These are phyloP conservation scores for Toxotes chatareus DNA, from an alignment of 2,113 vertebrate genomes.

Conservation along the genomic window DNA sequence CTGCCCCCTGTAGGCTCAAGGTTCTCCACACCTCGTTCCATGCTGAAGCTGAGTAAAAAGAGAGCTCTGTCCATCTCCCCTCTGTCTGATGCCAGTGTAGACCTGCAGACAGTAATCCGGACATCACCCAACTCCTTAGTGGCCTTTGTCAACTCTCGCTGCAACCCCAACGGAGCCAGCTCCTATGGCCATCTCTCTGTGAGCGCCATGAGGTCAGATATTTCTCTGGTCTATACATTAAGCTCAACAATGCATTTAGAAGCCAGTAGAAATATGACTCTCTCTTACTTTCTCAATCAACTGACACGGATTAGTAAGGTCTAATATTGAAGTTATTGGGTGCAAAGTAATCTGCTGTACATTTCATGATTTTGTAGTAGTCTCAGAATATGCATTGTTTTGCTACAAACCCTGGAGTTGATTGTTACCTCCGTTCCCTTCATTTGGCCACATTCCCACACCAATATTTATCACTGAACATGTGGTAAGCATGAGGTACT, in stretches of 20 bases:
- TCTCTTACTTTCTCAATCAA: neutral
- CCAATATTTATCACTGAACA: neutral
- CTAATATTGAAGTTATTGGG: no score
- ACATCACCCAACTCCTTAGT: constrained; percentile 97
- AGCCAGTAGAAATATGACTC: neutral
- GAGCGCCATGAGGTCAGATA: constrained; percentile 91
- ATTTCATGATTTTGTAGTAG: no score
- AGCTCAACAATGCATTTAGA: neutral
- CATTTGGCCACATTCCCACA: neutral
- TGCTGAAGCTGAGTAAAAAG: constrained; percentile 95
- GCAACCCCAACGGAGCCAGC: constrained; percentile 87
- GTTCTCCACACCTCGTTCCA: constrained; percentile 91
- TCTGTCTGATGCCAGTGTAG: constrained; percentile 93
- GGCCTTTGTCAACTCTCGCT: constrained; percentile 96
- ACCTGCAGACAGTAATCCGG: constrained; percentile 96
- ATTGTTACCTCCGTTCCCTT: no score
- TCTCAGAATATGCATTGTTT: no score
- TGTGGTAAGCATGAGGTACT: neutral
- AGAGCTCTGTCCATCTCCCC: constrained; percentile 96
- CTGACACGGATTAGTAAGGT: no score
- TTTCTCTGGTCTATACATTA: neutral
- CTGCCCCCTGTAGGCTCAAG: constrained; percentile 84
- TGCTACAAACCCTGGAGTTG: no score
- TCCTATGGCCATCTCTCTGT: constrained; percentile 98
- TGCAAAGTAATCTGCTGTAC: no score